phyloP scores from a whole-genome alignment of 2,113 vertebrate genomes.

The Balaeniceps rex region DNA sequence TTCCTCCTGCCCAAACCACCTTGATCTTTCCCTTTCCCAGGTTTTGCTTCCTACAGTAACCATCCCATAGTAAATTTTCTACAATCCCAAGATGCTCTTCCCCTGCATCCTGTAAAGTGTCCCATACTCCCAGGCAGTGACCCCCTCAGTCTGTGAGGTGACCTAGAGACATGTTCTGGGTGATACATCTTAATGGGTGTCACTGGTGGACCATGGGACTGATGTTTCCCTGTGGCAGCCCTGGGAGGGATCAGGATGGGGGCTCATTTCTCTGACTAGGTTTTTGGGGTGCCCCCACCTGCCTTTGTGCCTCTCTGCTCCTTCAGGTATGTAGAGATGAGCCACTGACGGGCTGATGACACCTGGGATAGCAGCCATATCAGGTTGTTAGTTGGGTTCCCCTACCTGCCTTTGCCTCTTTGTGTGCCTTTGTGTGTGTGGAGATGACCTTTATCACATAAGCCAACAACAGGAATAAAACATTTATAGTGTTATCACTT shows the following conservation, averaged over 20 bases:
- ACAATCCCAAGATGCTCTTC: neutral
- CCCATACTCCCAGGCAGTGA: neutral
- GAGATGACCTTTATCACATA: neutral
- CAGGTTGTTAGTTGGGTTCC: neutral
- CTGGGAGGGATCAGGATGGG: neutral
- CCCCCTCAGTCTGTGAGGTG: neutral
- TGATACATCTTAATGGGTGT: neutral
- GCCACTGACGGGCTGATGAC: neutral
- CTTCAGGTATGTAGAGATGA: neutral
- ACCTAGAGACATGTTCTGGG: neutral
- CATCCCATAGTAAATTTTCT: neutral
- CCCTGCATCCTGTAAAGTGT: neutral
- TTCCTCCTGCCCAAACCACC: neutral
- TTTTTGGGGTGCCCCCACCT: neutral
- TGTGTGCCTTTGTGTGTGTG: neutral
- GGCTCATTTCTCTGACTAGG: neutral
- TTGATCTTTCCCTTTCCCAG: neutral
- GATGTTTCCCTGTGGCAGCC: neutral
- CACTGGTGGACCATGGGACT: neutral
- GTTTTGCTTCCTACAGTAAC: neutral
- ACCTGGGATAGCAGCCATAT: neutral
- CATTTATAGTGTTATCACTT: neutral
- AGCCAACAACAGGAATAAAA: neutral
- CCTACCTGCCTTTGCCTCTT: neutral
- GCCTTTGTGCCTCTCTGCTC: neutral